Base-by-base conservation (phyloP, 2,797 vertebrate species). In the Phrynocephalus guinanensis region DNA sequence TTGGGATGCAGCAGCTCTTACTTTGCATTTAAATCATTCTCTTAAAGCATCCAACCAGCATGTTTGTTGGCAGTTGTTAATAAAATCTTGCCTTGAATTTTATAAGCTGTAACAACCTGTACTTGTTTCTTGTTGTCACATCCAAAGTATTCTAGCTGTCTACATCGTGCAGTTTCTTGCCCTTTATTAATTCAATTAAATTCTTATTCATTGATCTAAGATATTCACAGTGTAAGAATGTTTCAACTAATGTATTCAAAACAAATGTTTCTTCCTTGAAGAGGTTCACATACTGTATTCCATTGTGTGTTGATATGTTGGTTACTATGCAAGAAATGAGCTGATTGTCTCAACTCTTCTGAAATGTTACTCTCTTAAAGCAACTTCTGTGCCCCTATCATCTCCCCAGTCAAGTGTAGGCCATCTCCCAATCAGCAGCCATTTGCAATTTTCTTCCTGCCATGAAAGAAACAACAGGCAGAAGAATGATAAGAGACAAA, bases 391-490 rank as follows among this genome's bases (percentile, higher is more conserved):
- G 86, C 67, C 73, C 56, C 0, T 6, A 83, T 76, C 79, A 0
- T 63, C 6, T 48, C 0, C 0, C 68, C 22, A 30, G 20, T 30
- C 73, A 33, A 24, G 6, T 78, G 6, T 48, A 72, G 1, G 38
- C 56, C 66, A 22, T 50, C 60, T 44, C 44, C 26, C 71, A 1
- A 1, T 6, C 0, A 22, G 7, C 22, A 44, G 77, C 70, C 33
- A 83, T 90, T 73, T 5, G 0, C 63, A 63, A 26, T 73, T n/a
- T 28, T 33, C 22, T 84, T 7, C 38, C 67, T 30, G 1, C 30
- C 48, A n/a, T 56, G 68, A 4, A 22, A 83, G 85, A 77, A 75
- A 93, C 92, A 88, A 9, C 28, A 75, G 52, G 33, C 56, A 66
- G 22, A 38, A 67, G 73, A n/a, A 1, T 50, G 50, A 9, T 8